Percentiles rank a stretch among this genome's conserved stretches.
Evolutionary conservation across 1,140 invertebrate genomes (phyloP).

Genomic region (Drosophila fuyamai): DNA sequence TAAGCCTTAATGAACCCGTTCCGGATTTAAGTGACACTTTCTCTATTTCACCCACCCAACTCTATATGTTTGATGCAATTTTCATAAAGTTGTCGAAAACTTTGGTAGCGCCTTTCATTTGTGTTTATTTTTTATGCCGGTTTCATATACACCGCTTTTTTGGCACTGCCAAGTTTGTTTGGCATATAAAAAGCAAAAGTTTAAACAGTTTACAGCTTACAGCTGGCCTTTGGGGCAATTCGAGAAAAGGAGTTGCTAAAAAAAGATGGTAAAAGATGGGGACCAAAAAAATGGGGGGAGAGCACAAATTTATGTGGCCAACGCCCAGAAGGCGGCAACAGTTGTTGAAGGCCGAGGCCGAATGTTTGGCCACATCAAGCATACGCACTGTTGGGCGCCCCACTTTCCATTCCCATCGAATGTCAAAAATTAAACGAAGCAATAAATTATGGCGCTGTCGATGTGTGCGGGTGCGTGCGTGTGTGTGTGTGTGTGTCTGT

Average conservation of each 20-base stretch:
- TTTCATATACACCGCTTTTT: constrained; percentile 5
- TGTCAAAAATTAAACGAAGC: constrained; percentile 73
- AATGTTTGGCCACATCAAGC: constrained; percentile 54
- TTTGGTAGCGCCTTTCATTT: constrained; percentile 22
- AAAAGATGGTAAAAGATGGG: not conserved
- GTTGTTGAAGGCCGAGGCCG: constrained; percentile 7
- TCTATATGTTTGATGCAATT: constrained; percentile 17
- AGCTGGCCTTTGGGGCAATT: constrained; percentile 32
- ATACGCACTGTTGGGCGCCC: constrained; percentile 67
- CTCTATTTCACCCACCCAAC: constrained; percentile 4
- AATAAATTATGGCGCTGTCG: constrained; percentile 68
- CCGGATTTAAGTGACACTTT: constrained; percentile 21
- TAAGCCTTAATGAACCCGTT: constrained; percentile 22
- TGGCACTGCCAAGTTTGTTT: constrained; percentile 19
- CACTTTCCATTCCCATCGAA: not conserved
- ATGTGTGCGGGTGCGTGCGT: constrained; percentile 32
- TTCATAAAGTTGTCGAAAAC: constrained; percentile 36
- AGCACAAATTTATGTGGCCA: constrained; percentile 21
- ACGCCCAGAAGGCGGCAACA: constrained; percentile 23
- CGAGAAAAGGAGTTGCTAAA: not conserved
- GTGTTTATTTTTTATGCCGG: constrained; percentile 29
- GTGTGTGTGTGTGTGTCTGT: constrained; percentile 11
- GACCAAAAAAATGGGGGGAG: not conserved
- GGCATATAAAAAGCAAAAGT: constrained; percentile 62
- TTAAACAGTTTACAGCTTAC: constrained; percentile 66